Conservation (phyloP, 2,888 invertebrate species). For the Muschampia plurimacula region DNA sequence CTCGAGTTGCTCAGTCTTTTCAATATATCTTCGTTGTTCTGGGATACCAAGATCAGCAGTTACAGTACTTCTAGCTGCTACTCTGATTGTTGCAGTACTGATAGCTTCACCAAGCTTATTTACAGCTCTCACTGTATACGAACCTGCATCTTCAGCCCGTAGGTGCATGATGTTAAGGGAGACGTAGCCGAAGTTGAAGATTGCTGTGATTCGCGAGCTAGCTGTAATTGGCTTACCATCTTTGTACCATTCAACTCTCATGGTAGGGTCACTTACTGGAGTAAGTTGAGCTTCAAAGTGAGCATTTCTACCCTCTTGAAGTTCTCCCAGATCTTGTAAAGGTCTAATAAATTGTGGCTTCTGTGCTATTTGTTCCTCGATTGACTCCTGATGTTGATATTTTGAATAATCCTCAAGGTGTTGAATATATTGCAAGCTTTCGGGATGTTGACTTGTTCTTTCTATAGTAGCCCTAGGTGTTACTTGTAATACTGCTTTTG, state of each 20-base stretch:
- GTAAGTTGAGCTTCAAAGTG: constrained; percentile 97
- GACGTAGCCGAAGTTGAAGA: constrained; percentile 99
- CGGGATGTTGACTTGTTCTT: constrained; percentile 95
- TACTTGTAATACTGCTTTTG: constrained; percentile 92
- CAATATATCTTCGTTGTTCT: constrained; percentile 95
- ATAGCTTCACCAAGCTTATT: constrained; percentile 96
- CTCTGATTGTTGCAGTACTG: constrained; percentile 91
- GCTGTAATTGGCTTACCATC: constrained; percentile 97
- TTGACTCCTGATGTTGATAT: constrained; percentile 93
- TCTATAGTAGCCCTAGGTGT: constrained; percentile 94
- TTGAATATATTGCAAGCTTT: constrained; percentile 95
- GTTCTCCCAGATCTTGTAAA: constrained; percentile 93
- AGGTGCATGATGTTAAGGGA: constrained; percentile 99
- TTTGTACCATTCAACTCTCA: constrained; percentile 98
- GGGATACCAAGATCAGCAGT: constrained; percentile 95
- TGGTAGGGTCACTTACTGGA: constrained; percentile 96
- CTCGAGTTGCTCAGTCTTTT: constrained; percentile 96
- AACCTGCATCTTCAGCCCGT: constrained; percentile 98
- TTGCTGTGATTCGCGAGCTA: constrained; percentile 98
- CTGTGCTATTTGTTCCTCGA: constrained; percentile 93
- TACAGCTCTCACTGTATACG: constrained; percentile 96
- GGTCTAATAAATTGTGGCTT: constrained; percentile 95
- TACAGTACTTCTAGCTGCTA: constrained; percentile 92
- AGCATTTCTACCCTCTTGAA: constrained; percentile 95
- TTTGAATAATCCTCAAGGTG: constrained; percentile 96